Evolutionary conservation across 2,113 vertebrate genomes (phyloP).

Genomic region (Tetraodon nigroviridis): DNA sequence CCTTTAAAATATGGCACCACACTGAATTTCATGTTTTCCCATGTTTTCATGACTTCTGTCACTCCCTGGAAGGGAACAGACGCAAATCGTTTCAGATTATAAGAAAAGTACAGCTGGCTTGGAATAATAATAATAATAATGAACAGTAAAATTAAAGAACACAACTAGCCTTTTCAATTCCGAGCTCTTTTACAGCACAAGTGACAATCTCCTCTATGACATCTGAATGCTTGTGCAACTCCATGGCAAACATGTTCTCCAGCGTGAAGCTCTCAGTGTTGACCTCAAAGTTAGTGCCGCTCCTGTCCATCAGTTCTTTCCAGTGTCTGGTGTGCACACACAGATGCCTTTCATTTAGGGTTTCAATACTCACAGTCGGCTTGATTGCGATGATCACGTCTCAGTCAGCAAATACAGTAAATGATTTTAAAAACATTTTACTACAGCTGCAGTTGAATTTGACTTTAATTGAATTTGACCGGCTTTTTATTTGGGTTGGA

Average conservation of each 20-base stretch:
- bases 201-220: conserved; percentile 86
- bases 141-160: background rate
- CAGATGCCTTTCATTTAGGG: background rate
- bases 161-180: conserved; percentile 86
- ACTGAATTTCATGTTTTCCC: conserved; percentile 88
- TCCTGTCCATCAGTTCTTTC: conserved; percentile 87
- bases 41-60: conserved; percentile 86
- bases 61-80: conserved; percentile 75
- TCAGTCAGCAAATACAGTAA: too few species aligned
- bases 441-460: background rate
- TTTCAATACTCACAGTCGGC: too few species aligned
- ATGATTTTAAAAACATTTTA: background rate
- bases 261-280: conserved; percentile 86
- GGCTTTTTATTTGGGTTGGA: background rate
- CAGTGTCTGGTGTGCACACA: conserved; percentile 80
- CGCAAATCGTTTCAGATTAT: background rate
- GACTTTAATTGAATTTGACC: background rate
- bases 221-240: conserved; percentile 80
- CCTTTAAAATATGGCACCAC: conserved; percentile 85
- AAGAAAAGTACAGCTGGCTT: background rate
- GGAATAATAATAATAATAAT: background rate
- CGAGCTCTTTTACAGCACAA: conserved; percentile 87
- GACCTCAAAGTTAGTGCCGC: conserved; percentile 85
- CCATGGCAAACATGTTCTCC: conserved; percentile 96
- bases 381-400: too few species aligned